A percentile compares a stretch with the other conserved stretches of the same genome.
These are phyloP conservation scores for Ptychoptera albimana DNA, from an alignment of 2,888 invertebrate genomes.

Conservation along the genomic window DNA sequence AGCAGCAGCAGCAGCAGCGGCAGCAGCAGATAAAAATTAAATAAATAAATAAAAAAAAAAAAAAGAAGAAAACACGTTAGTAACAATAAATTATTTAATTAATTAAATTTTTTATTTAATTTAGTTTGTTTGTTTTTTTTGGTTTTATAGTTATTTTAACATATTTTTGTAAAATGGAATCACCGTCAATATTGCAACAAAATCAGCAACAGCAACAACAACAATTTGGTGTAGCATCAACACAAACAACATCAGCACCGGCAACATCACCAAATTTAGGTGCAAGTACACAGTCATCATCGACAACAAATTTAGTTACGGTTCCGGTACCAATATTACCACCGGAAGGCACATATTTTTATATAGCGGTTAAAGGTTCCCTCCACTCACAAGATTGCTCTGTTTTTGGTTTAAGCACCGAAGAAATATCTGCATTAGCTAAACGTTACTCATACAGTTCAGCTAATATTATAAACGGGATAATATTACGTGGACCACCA, in stretches of 20 bases:
- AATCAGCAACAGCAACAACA: neutral
- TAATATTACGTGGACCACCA: constrained; percentile 52
- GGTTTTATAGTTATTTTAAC: too few relatives aligned
- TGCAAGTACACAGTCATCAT: neutral
- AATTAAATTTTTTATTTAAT: too few relatives aligned
- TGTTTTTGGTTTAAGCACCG: constrained; percentile 56
- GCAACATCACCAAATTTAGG: too few relatives aligned
- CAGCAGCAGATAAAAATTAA: constrained; percentile 1
- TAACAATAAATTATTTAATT: neutral
- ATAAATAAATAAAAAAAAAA: constrained; percentile 4
- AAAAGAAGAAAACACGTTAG: constrained; percentile 27
- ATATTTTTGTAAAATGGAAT: neutral
- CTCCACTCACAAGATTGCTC: constrained; percentile 56
- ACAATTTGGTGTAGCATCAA: constrained; percentile 8
- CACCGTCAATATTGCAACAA: constrained; percentile 1
- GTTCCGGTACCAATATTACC: constrained; percentile 30
- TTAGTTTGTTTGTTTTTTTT: too few relatives aligned
- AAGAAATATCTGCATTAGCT: constrained; percentile 51
- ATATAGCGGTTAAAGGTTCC: constrained; percentile 66
- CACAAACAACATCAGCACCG: constrained; percentile 5
- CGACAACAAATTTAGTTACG: constrained; percentile 23
- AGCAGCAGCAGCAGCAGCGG: neutral
- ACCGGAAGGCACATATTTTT: constrained; percentile 41
- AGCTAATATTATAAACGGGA: constrained; percentile 51
- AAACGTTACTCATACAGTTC: constrained; percentile 51